Conservation (phyloP, 2,797 vertebrate genomes). For the Austrolebias charrua region DNA sequence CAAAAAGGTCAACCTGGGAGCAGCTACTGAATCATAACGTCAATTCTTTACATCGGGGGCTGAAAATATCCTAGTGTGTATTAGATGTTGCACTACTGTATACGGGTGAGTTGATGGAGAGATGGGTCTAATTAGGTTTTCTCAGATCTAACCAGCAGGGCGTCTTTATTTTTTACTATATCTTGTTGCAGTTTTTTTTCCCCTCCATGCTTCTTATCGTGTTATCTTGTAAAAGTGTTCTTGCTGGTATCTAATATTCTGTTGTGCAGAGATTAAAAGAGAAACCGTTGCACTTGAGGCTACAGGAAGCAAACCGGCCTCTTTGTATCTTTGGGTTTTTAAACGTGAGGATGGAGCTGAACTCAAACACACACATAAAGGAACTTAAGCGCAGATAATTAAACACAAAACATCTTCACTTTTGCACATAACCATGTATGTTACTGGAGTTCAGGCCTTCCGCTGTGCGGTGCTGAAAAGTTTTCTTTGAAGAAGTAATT, state of each 20-base stretch:
- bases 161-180: no score
- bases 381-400: slow-evolving; percentile 37
- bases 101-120: background rate
- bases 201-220: no score
- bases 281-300: no score
- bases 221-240: slow-evolving; percentile 20
- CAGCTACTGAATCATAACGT: slow-evolving; percentile 43
- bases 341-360: slow-evolving; percentile 16
- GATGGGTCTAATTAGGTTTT: no score
- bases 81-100: background rate
- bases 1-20: slow-evolving; percentile 60
- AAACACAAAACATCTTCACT: slow-evolving; percentile 27
- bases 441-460: slow-evolving; percentile 20
- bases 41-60: slow-evolving; percentile 19
- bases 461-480: slow-evolving; percentile 50
- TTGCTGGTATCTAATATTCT: no score
- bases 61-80: background rate
- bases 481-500: slow-evolving; percentile 55
- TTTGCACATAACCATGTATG: slow-evolving; percentile 36
- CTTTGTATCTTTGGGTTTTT: slow-evolving; percentile 33
- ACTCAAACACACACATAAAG: slow-evolving; percentile 25
- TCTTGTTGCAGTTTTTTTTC: no score
- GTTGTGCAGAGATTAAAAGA: no score
- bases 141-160: no score
- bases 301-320: background rate